Base-by-base conservation (phyloP, 2,797 vertebrate species). In the Pelodytes ibericus region DNA sequence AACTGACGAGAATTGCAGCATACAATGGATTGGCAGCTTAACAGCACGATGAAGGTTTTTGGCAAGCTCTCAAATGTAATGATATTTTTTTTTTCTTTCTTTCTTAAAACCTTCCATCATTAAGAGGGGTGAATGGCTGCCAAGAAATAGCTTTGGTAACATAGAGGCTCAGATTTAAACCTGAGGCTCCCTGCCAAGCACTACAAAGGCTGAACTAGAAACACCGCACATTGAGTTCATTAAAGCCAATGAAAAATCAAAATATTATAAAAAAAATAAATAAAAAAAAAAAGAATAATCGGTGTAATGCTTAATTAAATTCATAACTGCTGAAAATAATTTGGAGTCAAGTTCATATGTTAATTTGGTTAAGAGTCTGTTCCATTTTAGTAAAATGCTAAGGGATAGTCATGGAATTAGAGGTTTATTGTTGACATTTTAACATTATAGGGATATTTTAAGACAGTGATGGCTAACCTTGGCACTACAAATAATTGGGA, bases 61-160 rank as follows among this genome's bases (percentile, higher is more conserved):
- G 90, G 90, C 84, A 83, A 82, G 7, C 63, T 81, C 85, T 88
- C 88, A 90, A 81, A 86, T 83, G 80, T 84, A 88, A 87, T 82
- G 84, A 81, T 86, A 82, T 85, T 84, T 86, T 82, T 82, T 81
- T 16, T 33, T 18, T 25, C 11, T 1, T 44, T n/a, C n/a, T 7
- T 86, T 84, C 80, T 87, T 87, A 87, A 84, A 91, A 88, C 82
- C 85, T 88, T 88, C 86, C 87, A 84, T 88, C 89, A 88, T 85
- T 81, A n/a, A n/a, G 82, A 85, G 86, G 87, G 84, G 85, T 81
- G 83, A 83, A 81, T 49, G 64, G 0, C 71, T 87, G 90, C 89
- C 89, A 91, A 90, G 83, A 86, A 80, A 87, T 87, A 84, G 84
- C 85, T 86, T 85, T 87, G 86, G 83, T 90, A 86, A 87, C 86